Percentiles rank a stretch among this genome's conserved stretches.
Conservation (phyloP, 2,888 invertebrate genomes). For the Auanema sp. region DNA sequence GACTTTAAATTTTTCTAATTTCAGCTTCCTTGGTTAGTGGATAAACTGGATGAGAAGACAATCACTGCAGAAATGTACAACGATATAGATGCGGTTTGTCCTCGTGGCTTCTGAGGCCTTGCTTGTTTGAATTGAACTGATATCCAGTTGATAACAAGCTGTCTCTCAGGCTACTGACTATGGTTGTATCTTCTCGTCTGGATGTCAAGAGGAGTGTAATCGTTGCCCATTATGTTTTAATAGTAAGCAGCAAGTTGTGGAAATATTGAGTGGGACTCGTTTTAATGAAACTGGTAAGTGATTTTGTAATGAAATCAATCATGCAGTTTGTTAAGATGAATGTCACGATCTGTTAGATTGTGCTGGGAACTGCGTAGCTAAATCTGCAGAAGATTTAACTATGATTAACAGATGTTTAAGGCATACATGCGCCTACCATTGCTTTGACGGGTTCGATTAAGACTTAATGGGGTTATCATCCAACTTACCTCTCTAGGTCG, state of each 20-base stretch:
- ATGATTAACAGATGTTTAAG: constrained; percentile 56
- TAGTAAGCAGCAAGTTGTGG: constrained; percentile 54
- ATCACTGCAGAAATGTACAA: constrained; percentile 52
- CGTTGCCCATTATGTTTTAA: constrained; percentile 53
- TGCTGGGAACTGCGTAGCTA: constrained; percentile 51
- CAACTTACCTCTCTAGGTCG: constrained; percentile 10
- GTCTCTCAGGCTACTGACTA: constrained; percentile 53
- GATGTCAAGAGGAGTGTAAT: constrained; percentile 58
- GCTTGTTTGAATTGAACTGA: background rate
- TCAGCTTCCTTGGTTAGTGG: constrained; percentile 35
- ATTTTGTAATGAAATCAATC: background rate
- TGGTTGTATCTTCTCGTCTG: constrained; percentile 59
- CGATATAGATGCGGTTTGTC: constrained; percentile 51
- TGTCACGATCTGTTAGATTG: constrained; percentile 54
- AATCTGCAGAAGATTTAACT: constrained; percentile 48
- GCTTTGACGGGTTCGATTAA: constrained; percentile 47
- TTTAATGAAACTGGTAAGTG: constrained; percentile 36
- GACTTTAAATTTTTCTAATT: constrained; percentile 8
- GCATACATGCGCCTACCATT: constrained; percentile 57
- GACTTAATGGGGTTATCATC: background rate
- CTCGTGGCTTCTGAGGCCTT: background rate
- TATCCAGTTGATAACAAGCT: constrained; percentile 3
- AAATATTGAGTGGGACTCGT: constrained; percentile 51
- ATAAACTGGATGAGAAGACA: constrained; percentile 44
- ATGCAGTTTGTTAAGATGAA: constrained; percentile 29